A percentile compares a stretch with the other conserved stretches of the same genome.
Evolutionary conservation across 1,140 invertebrate genomes (phyloP).

Genomic region (Himalopsyche phryganea): DNA sequence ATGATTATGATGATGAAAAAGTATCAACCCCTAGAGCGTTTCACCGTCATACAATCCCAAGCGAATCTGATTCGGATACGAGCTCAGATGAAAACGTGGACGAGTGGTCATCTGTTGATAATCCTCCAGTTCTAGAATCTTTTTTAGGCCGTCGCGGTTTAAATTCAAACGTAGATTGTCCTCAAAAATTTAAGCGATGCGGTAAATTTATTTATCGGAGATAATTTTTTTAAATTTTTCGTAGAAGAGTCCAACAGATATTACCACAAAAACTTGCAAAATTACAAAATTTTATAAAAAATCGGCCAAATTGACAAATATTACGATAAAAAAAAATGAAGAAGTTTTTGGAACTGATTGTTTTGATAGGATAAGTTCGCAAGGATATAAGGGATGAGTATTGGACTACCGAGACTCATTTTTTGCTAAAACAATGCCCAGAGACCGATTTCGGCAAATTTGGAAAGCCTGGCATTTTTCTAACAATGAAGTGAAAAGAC

Average conservation of each 20-base stretch:
- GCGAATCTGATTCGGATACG: conserved; percentile 6
- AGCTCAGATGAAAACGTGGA: conserved; percentile 10
- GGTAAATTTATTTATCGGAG: conserved; percentile 31
- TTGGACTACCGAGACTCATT: conserved; percentile 35
- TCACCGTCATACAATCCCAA: background rate
- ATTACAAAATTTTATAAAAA: conserved; percentile 25
- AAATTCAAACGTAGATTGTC: conserved; percentile 4
- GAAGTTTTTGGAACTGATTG: conserved; percentile 33
- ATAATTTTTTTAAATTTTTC: conserved; percentile 29
- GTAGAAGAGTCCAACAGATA: conserved; percentile 33
- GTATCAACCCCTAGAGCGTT: conserved; percentile 8
- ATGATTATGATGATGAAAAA: conserved; percentile 6
- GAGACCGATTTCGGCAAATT: conserved; percentile 33
- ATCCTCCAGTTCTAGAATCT: conserved; percentile 10
- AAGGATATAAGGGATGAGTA: conserved; percentile 35
- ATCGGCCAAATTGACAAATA: conserved; percentile 25
- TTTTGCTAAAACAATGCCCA: conserved; percentile 34
- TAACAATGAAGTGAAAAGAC: conserved; percentile 23
- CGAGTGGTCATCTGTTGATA: conserved; percentile 11
- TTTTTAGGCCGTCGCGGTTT: conserved; percentile 7
- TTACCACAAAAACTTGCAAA: conserved; percentile 23
- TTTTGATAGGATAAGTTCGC: conserved; percentile 33
- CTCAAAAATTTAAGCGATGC: conserved; percentile 24
- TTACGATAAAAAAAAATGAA: conserved; percentile 32
- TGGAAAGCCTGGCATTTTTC: conserved; percentile 30